Conservation (phyloP, 2,888 invertebrate species). For the Melanophora roralis region DNA sequence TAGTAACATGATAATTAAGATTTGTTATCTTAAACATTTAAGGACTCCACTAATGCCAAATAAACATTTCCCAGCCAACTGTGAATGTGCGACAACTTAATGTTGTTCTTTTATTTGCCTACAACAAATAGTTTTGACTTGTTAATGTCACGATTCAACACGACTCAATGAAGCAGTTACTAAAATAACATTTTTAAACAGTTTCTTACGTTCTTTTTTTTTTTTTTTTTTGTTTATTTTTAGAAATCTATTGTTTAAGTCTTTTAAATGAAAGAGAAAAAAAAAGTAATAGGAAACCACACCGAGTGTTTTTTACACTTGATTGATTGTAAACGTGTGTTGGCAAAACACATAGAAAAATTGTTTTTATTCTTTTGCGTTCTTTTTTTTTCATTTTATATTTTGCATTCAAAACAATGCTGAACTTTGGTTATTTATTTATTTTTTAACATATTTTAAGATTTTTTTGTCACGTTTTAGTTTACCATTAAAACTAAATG, state of each 20-base stretch:
- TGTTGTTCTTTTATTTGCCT: constrained; percentile 32
- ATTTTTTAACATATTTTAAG: too few species aligned
- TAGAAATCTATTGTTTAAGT: constrained; percentile 35
- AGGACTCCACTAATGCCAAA: constrained; percentile 19
- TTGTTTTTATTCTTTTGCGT: constrained; percentile 8
- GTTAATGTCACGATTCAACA: constrained; percentile 60
- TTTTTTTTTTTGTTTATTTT: constrained; percentile 5
- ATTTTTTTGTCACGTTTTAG: constrained; percentile 56
- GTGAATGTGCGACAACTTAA: background rate
- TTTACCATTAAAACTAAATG: constrained; percentile 13
- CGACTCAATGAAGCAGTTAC: constrained; percentile 46
- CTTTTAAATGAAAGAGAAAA: background rate
- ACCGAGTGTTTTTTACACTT: constrained; percentile 58
- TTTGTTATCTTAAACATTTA: constrained; percentile 53
- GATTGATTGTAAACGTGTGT: constrained; percentile 62
- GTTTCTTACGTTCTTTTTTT: background rate
- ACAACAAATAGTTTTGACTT: constrained; percentile 58
- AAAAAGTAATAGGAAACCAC: background rate
- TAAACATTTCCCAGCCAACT: constrained; percentile 28
- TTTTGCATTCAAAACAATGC: constrained; percentile 57
- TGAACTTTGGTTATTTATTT: constrained; percentile 33
- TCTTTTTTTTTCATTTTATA: constrained; percentile 1
- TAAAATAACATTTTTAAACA: constrained; percentile 22
- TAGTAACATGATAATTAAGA: constrained; percentile 55
- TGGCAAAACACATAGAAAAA: constrained; percentile 51